These are phyloP conservation scores for Drosophila rhopaloa DNA, from an alignment of 1,140 invertebrate genomes.

Conservation along the genomic window DNA sequence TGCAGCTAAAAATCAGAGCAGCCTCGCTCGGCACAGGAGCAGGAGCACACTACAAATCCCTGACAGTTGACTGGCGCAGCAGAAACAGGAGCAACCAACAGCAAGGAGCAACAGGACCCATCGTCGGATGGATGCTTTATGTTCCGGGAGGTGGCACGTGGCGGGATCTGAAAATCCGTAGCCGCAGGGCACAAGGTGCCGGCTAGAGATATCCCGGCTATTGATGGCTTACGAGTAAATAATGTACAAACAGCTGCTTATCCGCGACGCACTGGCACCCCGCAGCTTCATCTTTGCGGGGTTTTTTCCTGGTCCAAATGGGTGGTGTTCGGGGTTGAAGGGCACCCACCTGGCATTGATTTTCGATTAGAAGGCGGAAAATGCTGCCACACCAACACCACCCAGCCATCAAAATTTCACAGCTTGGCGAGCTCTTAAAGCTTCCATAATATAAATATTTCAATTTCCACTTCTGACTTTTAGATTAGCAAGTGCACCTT, in stretches of 20 bases:
- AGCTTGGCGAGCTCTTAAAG: conserved; percentile 57
- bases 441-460: conserved; percentile 54
- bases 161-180: conserved; percentile 37
- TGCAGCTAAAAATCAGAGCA: conserved; percentile 76
- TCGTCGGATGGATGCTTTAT: conserved; percentile 42
- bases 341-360: conserved; percentile 65
- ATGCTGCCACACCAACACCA: conserved; percentile 1
- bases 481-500: conserved; percentile 9
- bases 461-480: conserved; percentile 16
- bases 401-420: conserved; percentile 51
- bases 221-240: conserved; percentile 82
- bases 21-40: conserved; percentile 19
- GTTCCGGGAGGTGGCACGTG: conserved; percentile 46
- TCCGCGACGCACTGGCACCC: conserved; percentile 49
- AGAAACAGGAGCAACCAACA: conserved; percentile 9
- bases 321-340: conserved; percentile 3
- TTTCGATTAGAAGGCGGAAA: conserved; percentile 75
- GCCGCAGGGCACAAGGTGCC: conserved; percentile 19
- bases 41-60: conserved; percentile 68
- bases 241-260: conserved; percentile 83
- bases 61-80: conserved; percentile 72
- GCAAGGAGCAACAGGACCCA: conserved; percentile 33
- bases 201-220: conserved; percentile 48
- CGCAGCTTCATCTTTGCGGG: not conserved
- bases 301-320: not conserved